These are phyloP conservation scores for Diachasmimorpha longicaudata DNA, from an alignment of 1,140 invertebrate genomes.

Conservation along the genomic window DNA sequence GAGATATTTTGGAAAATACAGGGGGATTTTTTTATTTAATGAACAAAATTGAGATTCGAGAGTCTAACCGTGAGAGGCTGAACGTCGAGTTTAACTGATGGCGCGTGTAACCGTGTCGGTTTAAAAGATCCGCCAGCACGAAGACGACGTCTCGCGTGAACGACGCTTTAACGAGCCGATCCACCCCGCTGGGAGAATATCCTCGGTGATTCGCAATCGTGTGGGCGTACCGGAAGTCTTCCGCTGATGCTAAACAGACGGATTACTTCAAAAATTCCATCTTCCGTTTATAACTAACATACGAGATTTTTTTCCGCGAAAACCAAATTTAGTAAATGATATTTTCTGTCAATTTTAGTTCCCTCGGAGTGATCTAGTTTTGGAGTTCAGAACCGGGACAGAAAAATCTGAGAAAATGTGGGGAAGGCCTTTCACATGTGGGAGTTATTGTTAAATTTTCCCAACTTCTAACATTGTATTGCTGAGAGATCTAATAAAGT, in stretches of 20 bases:
- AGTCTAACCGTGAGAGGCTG: not conserved
- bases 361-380: no score
- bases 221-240: conserved; percentile 8
- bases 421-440: not conserved
- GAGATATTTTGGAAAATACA: not conserved
- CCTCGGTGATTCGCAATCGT: not conserved
- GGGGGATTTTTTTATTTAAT: not conserved
- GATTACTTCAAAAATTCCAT: not conserved
- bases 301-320: not conserved
- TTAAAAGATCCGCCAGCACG: conserved; percentile 5
- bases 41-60: not conserved
- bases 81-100: not conserved
- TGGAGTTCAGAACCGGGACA: not conserved
- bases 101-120: not conserved
- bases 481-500: not conserved
- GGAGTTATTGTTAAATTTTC: not conserved
- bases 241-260: not conserved
- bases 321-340: not conserved
- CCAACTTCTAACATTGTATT: not conserved
- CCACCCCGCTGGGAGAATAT: not conserved
- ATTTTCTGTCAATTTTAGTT: no score
- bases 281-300: not conserved
- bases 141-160: not conserved
- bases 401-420: no score
- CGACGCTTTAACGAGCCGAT: conserved; percentile 4